phyloP scores from a whole-genome alignment of 1,140 invertebrate species.

The Scaptomyza graminum region DNA sequence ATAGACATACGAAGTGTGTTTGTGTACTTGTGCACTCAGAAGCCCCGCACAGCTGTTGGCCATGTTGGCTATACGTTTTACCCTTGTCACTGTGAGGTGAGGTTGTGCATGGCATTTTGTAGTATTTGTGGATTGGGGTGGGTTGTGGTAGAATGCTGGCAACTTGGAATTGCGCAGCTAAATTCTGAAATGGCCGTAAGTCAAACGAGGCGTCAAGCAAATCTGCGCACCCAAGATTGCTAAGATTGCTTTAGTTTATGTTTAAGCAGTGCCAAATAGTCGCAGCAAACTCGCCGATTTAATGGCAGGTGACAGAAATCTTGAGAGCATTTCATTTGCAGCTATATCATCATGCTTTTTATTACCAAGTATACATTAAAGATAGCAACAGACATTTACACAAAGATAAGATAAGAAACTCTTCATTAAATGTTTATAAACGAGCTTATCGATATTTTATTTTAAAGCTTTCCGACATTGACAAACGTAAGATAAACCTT shows the following conservation, averaged over 20 bases:
- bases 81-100: conserved; percentile 41
- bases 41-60: conserved; percentile 72
- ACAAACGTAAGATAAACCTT: no score
- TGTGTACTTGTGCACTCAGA: conserved; percentile 44
- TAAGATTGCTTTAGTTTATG: conserved; percentile 23
- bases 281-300: conserved; percentile 39
- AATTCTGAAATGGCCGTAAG: conserved; percentile 42
- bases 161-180: conserved; percentile 19
- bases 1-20: conserved; percentile 31
- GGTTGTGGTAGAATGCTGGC: background rate
- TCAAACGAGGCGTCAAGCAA: conserved; percentile 49
- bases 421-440: no score
- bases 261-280: conserved; percentile 16
- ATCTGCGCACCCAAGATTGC: conserved; percentile 44
- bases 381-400: no score
- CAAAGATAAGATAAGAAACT: no score
- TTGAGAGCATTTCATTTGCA: conserved; percentile 39
- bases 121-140: background rate
- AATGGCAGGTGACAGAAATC: conserved; percentile 50
- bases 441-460: no score
- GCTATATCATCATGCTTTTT: no score
- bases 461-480: no score
- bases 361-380: no score
- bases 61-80: conserved; percentile 49
- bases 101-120: conserved; percentile 10